Evolutionary conservation across 2,113 vertebrate species (phyloP), one percentile per base, ranked within the genome.

Genomic region (Ramphastos sulfuratus): DNA sequence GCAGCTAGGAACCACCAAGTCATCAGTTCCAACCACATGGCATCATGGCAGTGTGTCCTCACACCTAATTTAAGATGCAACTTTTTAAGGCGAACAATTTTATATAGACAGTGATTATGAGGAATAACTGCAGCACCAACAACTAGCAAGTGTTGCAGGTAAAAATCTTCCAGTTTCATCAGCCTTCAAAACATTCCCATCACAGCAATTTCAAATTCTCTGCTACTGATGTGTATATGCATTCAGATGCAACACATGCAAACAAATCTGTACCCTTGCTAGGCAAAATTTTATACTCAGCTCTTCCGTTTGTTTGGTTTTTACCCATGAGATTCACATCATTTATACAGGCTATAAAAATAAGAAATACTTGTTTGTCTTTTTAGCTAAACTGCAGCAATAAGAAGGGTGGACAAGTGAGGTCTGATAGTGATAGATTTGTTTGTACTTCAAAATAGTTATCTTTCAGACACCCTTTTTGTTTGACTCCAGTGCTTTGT

Each of bases 21-120:
- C 58, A 63, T 11, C 24, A 28, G 3, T 21, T 23, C 20, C 19
- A 69, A 54, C 4, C 0, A 1, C 18, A 13, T 18, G 28, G 4
- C 16, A 33, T 31, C 10, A 9, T 15, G 9, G 25, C 30, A 9
- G 3, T 48, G 33, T 42, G 25, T n/a, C 3, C 9, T 55, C 13
- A 63, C 13, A 31, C 8, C 2, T 58, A 69, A 60, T 86, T 80
- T 81, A 73, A 48, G 19, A 10, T 35, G 25, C 21, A 52, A 58
- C 5, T 59, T 11, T 28, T 82, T 30, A 65, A 71, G 20, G 6
- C 8, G 55, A 82, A n/a, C 4, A 42, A 7, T 7, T 37, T 25
- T 74, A 2, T 31, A 56, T 23, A 35, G 42, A 19, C 42, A 35
- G 24, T 8, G 13, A 52, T n/a, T 54, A 69, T 60, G 7, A 21